Conservation (phyloP, 2,888 invertebrate species). For the Leptura quadrifasciata region DNA sequence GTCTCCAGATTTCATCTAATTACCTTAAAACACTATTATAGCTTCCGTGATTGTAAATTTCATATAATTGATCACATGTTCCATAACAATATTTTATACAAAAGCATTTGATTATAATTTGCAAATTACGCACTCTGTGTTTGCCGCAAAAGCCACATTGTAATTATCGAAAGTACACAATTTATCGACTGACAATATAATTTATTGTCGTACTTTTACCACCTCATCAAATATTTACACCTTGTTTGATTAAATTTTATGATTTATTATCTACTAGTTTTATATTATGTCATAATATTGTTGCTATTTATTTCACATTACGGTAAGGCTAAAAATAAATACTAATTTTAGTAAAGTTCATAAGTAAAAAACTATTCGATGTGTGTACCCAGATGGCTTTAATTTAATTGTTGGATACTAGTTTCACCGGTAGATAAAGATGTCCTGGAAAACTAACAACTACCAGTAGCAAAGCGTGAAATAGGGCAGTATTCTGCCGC, state of each 20-base stretch:
- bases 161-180: constrained; percentile 7
- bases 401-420: too few species aligned
- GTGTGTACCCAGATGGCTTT: too few species aligned
- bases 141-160: neutral
- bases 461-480: too few species aligned
- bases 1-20: too few species aligned
- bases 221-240: constrained; percentile 7
- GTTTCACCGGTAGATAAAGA: too few species aligned
- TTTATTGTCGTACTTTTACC: neutral
- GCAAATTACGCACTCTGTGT: constrained; percentile 1
- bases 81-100: neutral
- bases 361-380: too few species aligned
- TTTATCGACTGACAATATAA: constrained; percentile 7
- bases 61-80: neutral
- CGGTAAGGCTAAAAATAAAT: too few species aligned
- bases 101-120: constrained; percentile 7
- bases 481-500: too few species aligned
- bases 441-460: too few species aligned
- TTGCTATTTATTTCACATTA: too few species aligned
- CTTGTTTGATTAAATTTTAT: constrained; percentile 1
- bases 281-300: neutral
- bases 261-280: neutral
- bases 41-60: neutral
- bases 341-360: too few species aligned
- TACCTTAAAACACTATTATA: neutral